Evolutionary conservation across 2,113 vertebrate species (phyloP).

Genomic region (Lagopus leucura): DNA sequence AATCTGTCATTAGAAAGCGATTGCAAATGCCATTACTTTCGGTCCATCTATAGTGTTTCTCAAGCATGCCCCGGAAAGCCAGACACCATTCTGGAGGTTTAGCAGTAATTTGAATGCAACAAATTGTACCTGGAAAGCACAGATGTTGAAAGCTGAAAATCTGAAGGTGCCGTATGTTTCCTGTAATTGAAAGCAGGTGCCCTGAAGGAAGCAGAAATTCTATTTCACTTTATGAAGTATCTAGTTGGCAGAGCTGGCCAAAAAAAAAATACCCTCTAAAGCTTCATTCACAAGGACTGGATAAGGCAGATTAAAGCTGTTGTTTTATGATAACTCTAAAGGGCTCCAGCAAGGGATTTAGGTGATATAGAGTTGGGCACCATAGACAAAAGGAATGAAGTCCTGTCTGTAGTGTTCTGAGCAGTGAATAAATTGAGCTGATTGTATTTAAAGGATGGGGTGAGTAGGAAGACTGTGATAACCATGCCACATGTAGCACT

Average conservation of each 20-base stretch:
- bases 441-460: background rate
- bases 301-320: conserved; percentile 41
- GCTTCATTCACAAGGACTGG: conserved; percentile 16
- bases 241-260: conserved; percentile 50
- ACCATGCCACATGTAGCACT: background rate
- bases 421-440: background rate
- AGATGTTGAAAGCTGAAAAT: conserved; percentile 69
- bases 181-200: conserved; percentile 68
- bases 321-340: background rate
- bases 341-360: background rate
- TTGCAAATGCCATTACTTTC: conserved; percentile 5
- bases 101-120: conserved; percentile 60
- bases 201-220: conserved; percentile 67
- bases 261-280: conserved; percentile 36
- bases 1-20: conserved; percentile 54
- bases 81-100: conserved; percentile 8
- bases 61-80: conserved; percentile 3
- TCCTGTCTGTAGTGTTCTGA: background rate
- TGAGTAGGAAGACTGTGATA: background rate
- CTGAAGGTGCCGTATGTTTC: conserved; percentile 64
- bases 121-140: conserved; percentile 64
- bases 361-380: background rate
- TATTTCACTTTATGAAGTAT: conserved; percentile 63
- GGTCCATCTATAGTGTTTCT: conserved; percentile 31
- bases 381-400: background rate